Evolutionary conservation across 64 coral and sea anemone genomes (phyloP), one percentile per base, ranked within the genome.

Genomic region (Montipora cactus): DNA sequence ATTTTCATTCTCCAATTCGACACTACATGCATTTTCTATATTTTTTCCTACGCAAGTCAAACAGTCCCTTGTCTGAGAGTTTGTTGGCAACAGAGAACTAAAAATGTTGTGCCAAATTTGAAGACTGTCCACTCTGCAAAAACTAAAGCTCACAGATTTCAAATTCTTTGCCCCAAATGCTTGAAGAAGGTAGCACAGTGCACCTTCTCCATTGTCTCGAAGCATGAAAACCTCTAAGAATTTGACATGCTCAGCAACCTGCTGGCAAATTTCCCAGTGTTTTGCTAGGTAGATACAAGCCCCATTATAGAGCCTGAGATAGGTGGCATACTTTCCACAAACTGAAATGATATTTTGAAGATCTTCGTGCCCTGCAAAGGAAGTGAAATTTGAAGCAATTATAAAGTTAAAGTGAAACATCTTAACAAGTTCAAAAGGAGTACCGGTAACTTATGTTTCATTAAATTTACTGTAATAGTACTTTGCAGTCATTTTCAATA

Each of bases 131-230:
- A 88, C 92, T 88, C 88, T 93, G 74, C 52, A 69, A 87, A 88
- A 93, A 69, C 92, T 88, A 45, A 93, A 87, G 72, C 92, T 84
- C 44, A 93, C 64, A 73, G 92, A 93, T 28, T 93, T 93, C 12
- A 93, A 72, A 51, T 67, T 88, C 77, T 80, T 93, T 64, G 92
- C 61, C n/a, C 49, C 15, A 72, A 93, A 86, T 45, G 52, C 77
- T 81, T 81, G 92, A 28, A 93, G 84, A 44, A 93, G 68, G 19
- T 46, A 50, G 58, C 84, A 93, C 59, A 93, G 77, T 57, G 75
- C 18, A 71, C 80, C 48, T 47, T 79, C 92, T 53, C 84, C 92
- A 88, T 81, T 88, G 47, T 93, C 76, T 77, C 92, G 72, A 16
- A 93, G 52, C 25, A 87, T 58, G 53, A 79, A 93, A 37, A 93